A percentile compares a stretch with the other conserved stretches of the same genome.
Evolutionary conservation across 2,797 vertebrate genomes (phyloP).

Genomic region (Numenius phaeopus): DNA sequence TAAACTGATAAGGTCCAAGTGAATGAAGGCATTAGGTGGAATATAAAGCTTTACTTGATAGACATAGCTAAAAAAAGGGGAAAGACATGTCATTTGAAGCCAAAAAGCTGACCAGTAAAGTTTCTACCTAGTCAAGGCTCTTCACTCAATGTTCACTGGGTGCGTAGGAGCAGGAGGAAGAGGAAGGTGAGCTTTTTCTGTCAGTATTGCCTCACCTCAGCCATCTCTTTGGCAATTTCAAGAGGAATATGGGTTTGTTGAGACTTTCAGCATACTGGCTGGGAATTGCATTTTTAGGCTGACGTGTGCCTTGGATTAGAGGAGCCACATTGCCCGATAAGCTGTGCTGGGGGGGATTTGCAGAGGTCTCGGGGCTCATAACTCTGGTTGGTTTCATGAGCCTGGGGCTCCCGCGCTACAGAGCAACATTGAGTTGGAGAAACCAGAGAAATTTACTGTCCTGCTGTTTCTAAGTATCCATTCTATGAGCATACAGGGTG

Average conservation of each 20-base stretch:
- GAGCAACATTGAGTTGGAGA: rapidly evolving
- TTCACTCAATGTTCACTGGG: not conserved
- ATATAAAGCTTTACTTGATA: not conserved
- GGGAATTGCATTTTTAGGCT: not conserved
- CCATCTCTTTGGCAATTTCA: not conserved
- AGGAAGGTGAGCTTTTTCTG: not conserved
- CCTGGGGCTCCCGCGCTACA: rapidly evolving
- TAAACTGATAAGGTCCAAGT: slow-evolving; percentile 1
- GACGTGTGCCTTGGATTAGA: not conserved
- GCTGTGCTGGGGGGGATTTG: not conserved
- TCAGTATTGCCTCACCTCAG: not conserved
- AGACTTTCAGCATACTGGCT: not conserved
- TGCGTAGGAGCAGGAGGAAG: not conserved
- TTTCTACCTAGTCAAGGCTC: not conserved
- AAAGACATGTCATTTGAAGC: not conserved
- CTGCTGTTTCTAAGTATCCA: not conserved
- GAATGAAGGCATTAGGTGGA: slow-evolving; percentile 7
- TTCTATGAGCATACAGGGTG: not conserved
- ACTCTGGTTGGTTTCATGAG: not conserved
- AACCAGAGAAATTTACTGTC: not conserved
- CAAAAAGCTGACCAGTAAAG: not conserved
- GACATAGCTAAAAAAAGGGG: not conserved
- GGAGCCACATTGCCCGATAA: not conserved
- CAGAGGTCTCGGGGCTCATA: not conserved
- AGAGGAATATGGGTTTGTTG: not conserved